Evolutionary conservation across 2,888 invertebrate species (phyloP).

Genomic region (Tanypteryx hageni): DNA sequence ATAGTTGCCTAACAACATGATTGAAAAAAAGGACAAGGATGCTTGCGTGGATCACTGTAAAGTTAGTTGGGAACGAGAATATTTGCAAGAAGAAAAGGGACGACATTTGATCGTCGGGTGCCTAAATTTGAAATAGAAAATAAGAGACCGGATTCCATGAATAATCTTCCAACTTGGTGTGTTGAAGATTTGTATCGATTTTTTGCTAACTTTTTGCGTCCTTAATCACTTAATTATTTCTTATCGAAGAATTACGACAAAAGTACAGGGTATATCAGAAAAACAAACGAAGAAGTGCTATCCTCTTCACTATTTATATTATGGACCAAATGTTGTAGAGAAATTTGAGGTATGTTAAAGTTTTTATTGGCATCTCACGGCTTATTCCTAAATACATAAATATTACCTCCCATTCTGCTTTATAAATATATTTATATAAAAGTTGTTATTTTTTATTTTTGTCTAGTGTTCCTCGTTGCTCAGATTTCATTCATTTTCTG

Average conservation of each 20-base stretch:
- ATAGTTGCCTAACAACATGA: not conserved
- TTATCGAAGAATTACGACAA: conserved; percentile 55
- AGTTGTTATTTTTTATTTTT: conserved; percentile 25
- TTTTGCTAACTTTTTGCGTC: not conserved
- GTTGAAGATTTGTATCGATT: not conserved
- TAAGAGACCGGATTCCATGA: not conserved
- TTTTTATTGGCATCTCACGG: conserved; percentile 46
- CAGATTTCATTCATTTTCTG: not conserved
- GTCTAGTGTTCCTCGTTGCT: not conserved
- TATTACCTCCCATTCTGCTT: conserved; percentile 48
- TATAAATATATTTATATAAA: conserved; percentile 1
- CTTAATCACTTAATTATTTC: conserved; percentile 6
- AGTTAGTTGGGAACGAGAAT: not conserved
- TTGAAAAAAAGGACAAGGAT: not conserved
- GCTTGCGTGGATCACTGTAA: not conserved
- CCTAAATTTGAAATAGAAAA: not conserved
- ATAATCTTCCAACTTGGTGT: not conserved
- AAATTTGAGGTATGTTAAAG: conserved; percentile 42
- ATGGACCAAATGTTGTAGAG: conserved; percentile 57
- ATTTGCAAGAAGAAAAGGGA: not conserved
- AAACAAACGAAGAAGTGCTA: conserved; percentile 55
- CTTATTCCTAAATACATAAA: conserved; percentile 7
- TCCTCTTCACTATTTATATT: conserved; percentile 59
- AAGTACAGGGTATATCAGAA: conserved; percentile 57
- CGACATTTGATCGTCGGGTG: not conserved